phyloP scores from a whole-genome alignment of 1,140 invertebrate species.

The Calosoma granatense region DNA sequence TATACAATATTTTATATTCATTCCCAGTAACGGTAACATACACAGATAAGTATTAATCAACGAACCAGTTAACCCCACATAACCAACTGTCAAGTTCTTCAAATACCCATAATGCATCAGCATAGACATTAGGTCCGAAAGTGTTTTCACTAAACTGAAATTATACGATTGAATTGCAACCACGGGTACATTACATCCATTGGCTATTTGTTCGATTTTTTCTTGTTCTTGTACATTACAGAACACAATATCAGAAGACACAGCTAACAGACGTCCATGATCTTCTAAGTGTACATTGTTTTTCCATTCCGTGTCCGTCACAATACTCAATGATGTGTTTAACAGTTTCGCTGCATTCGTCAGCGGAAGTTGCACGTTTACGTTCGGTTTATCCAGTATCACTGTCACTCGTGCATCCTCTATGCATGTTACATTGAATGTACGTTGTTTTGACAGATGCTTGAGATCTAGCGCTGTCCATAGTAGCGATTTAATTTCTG shows the following conservation, averaged over 20 bases:
- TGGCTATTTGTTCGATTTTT: neutral
- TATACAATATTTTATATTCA: slow-evolving; percentile 6
- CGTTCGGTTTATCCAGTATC: neutral
- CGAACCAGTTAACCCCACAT: neutral
- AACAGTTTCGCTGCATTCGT: neutral
- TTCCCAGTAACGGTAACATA: neutral
- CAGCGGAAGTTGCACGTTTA: neutral
- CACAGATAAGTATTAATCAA: slow-evolving; percentile 9
- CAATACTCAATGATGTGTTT: neutral
- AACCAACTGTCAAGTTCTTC: neutral
- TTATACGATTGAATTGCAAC: neutral
- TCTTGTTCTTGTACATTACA: neutral
- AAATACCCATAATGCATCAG: neutral
- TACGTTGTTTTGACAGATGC: neutral
- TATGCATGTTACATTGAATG: neutral
- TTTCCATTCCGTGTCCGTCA: neutral
- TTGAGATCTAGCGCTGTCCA: slow-evolving; percentile 10
- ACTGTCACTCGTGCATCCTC: neutral
- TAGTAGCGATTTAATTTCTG: slow-evolving; percentile 11
- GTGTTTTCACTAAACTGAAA: neutral
- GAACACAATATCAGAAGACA: slow-evolving; percentile 9
- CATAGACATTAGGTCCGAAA: slow-evolving; percentile 2
- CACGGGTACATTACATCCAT: neutral
- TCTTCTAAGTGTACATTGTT: neutral
- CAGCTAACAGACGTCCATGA: neutral